A percentile compares a stretch with the other conserved stretches of the same genome.
Conservation (phyloP, 2,888 invertebrate species). For the Eristalinus aeneus region DNA sequence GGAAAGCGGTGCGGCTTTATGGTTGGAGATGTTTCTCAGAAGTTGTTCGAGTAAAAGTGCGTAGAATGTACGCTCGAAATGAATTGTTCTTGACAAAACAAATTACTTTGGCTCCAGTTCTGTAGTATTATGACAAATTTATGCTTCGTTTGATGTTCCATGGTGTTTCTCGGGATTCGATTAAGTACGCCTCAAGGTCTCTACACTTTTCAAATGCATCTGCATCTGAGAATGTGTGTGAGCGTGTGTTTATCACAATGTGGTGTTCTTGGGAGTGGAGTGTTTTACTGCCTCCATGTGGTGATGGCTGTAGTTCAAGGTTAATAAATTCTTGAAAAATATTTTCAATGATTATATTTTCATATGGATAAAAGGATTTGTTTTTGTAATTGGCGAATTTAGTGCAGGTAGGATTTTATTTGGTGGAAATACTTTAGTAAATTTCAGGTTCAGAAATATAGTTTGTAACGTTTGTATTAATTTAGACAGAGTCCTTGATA, state of each 20-base stretch:
- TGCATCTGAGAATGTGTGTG: neutral
- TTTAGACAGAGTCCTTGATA: too few relatives aligned
- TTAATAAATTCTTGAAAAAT: neutral
- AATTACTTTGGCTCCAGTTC: conserved; percentile 17
- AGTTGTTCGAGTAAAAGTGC: neutral
- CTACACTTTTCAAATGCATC: neutral
- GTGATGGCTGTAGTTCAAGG: neutral
- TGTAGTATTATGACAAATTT: conserved; percentile 10
- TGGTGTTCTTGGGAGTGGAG: neutral
- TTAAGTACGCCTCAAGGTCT: neutral
- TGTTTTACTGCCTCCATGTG: neutral
- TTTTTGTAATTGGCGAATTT: too few relatives aligned
- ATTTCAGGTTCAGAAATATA: too few relatives aligned
- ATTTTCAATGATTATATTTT: neutral
- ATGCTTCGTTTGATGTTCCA: conserved; percentile 17
- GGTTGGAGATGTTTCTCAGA: too few relatives aligned
- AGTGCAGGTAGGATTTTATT: too few relatives aligned
- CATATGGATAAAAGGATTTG: neutral
- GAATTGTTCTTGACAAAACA: conserved; percentile 19
- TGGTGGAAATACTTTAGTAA: too few relatives aligned
- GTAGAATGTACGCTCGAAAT: conserved; percentile 5
- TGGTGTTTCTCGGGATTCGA: neutral
- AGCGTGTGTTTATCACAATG: neutral
- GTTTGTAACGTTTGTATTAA: too few relatives aligned
- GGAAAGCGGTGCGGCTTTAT: neutral